Evolutionary conservation across 2,113 vertebrate genomes (phyloP), one percentile per base, ranked within the genome.

Genomic region (Lophotis ruficrista): DNA sequence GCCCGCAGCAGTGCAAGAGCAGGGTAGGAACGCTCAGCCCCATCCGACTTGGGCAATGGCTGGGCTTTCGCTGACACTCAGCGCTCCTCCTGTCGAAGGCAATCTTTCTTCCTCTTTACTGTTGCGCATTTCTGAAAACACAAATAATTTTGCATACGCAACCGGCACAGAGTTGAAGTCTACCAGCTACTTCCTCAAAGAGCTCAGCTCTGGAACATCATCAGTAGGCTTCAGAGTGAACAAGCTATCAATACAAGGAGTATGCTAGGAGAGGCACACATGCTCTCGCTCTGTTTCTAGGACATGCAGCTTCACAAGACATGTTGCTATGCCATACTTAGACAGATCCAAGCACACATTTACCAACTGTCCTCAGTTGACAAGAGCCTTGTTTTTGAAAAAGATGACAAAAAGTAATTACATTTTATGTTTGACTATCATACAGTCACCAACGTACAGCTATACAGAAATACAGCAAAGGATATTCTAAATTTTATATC

Each of bases 1-100:
- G 69, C 41, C 20, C 60, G 65, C 50, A 56, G 56, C 58, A 75
- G 22, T 1, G 23, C n/a, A 28, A 79, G 35, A 60, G 21, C 31
- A 73, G 77, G 15, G 38, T 20, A 48, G 1, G 38, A 53, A 4
- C 7, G 3, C 28, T 45, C 51, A 31, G 58, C 14, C 4, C 28
- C 12, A 9, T 18, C 66, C 58, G 54, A 14, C 7, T 0, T 5
- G 43, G 90, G 65, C 35, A 71, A 58, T 0, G 3, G 60, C n/a
- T 35, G 28, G 41, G 80, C 19, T 70, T 43, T 9, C 61, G 27
- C 70, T 65, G 31, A 30, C 30, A 7, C 9, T 41, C 94, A 76
- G 71, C 1, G 0, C 54, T 37, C 77, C 78, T 87, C 68, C 78
- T 27, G 30, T 6, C 37, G 41, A 14, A 50, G 43, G 14, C 0